Evolutionary conservation across 64 coral and sea anemone genomes (phyloP).

Genomic region (Pachyseris speciosa): DNA sequence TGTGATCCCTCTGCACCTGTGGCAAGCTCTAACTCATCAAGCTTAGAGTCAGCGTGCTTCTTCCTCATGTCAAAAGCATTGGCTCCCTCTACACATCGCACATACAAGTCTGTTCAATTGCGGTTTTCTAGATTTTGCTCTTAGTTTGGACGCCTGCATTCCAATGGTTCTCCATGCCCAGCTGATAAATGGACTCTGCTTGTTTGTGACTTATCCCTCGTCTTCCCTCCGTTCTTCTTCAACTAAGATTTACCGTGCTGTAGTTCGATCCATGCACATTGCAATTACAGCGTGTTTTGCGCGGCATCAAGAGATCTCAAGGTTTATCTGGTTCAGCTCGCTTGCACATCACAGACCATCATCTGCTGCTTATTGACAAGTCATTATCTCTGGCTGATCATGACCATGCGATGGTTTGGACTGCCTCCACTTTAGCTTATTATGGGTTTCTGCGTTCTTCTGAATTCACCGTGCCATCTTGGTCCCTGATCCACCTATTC

Average conservation of each 20-base stretch:
- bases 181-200: neutral
- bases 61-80: neutral
- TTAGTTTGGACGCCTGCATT: neutral
- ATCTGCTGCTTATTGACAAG: neutral
- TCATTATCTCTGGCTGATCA: neutral
- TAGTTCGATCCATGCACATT: slow-evolving; percentile 13
- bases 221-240: neutral
- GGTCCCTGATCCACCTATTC: neutral
- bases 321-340: neutral
- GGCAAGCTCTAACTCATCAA: neutral
- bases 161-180: slow-evolving; percentile 3
- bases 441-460: neutral
- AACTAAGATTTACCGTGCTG: neutral
- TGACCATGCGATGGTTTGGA: slow-evolving; percentile 18
- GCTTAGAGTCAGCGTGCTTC: neutral
- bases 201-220: neutral
- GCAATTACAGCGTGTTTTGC: neutral
- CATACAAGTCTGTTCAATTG: neutral
- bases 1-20: neutral
- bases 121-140: slow-evolving; percentile 29
- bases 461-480: neutral
- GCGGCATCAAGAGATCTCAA: slow-evolving; percentile 4
- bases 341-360: neutral
- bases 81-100: slow-evolving; percentile 9
- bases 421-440: neutral